These are phyloP conservation scores for Sycophaga agraensis DNA, from an alignment of 1,140 invertebrate genomes.

Conservation along the genomic window DNA sequence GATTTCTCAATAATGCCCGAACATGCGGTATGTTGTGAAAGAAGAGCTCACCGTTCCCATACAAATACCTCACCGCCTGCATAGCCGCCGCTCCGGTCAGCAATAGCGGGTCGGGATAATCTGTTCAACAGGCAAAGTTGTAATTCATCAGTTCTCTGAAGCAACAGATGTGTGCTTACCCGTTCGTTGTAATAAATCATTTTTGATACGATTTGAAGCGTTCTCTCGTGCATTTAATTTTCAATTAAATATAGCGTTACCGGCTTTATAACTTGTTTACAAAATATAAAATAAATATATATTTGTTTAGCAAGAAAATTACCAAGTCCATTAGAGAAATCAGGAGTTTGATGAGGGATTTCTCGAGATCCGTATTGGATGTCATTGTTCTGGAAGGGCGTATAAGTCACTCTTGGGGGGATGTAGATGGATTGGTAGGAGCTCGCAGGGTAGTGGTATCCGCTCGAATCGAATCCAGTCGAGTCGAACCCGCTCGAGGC, in stretches of 20 bases:
- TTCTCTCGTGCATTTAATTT: no score
- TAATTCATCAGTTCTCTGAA: no score
- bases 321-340: slow-evolving; percentile 44
- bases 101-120: slow-evolving; percentile 56
- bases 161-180: no score
- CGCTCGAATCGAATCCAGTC: no score
- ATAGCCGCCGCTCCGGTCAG: slow-evolving; percentile 58
- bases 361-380: slow-evolving; percentile 33
- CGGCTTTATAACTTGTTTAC: no score
- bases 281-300: no score
- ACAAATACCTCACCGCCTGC: slow-evolving; percentile 56
- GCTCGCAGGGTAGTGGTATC: background rate
- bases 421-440: background rate
- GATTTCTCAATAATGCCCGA: slow-evolving; percentile 61
- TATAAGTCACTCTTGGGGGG: background rate
- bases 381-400: slow-evolving; percentile 5
- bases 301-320: slow-evolving; percentile 9
- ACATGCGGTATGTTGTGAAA: slow-evolving; percentile 66
- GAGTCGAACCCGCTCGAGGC: no score
- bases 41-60: slow-evolving; percentile 60
- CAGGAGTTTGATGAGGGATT: slow-evolving; percentile 34
- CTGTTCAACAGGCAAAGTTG: no score
- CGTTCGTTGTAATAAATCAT: no score
- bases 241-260: no score
- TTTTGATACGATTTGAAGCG: no score